Percentiles rank a stretch among this genome's conserved stretches.
phyloP scores from a whole-genome alignment of 2,113 vertebrate species.

The Copsychus sechellarum region DNA sequence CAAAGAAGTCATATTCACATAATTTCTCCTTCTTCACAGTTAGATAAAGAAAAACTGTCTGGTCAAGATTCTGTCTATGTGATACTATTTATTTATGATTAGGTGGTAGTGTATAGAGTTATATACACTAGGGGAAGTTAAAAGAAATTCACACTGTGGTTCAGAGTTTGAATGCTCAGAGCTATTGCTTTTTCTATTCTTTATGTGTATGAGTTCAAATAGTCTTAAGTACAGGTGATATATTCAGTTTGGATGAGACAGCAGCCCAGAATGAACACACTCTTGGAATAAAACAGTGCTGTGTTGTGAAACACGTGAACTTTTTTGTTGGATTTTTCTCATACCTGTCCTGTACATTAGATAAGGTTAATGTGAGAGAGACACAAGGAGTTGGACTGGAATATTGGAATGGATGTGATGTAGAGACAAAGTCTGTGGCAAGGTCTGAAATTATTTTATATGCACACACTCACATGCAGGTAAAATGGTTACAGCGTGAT shows the following conservation, averaged over 20 bases:
- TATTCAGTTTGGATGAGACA: background rate
- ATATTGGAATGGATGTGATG: background rate
- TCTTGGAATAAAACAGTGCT: background rate
- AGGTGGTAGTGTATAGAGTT: background rate
- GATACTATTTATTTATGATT: background rate
- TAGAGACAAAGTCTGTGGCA: background rate
- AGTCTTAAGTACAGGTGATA: background rate
- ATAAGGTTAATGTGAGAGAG: background rate
- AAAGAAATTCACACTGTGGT: background rate
- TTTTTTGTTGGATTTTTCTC: background rate
- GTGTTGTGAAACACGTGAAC: background rate
- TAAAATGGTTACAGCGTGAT: background rate
- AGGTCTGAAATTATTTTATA: background rate
- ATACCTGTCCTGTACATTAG: background rate
- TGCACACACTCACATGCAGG: background rate
- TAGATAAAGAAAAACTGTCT: background rate
- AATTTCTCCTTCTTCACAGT: background rate
- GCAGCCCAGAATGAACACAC: background rate
- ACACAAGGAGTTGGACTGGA: background rate
- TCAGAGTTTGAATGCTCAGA: background rate
- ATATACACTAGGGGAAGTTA: background rate
- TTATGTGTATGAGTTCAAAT: background rate
- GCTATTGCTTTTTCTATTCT: background rate
- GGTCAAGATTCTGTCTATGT: background rate
- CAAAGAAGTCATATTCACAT: background rate